phyloP scores from a whole-genome alignment of 2,888 invertebrate genomes.

The Choristoneura rosaceana region DNA sequence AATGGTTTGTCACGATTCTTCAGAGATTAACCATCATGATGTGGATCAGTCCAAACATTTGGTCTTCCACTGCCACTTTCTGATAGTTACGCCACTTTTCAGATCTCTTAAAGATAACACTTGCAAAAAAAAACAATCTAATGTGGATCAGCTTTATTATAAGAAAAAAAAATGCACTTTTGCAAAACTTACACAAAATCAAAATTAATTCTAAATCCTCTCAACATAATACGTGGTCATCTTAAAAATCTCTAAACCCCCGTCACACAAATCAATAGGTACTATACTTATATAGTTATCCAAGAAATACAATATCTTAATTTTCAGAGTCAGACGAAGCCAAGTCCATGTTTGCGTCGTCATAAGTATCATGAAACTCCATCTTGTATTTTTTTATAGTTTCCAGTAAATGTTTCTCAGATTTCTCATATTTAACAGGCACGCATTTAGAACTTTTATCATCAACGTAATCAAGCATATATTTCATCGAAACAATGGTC shows the following conservation, averaged over 20 bases:
- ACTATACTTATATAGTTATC: slow-evolving; percentile 36
- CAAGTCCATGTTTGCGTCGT: slow-evolving; percentile 75
- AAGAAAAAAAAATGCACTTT: slow-evolving; percentile 22
- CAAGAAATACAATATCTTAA: slow-evolving; percentile 53
- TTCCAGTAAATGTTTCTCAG: slow-evolving; percentile 54
- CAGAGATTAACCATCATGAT: neutral
- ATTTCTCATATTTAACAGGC: slow-evolving; percentile 54
- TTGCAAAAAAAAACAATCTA: neutral
- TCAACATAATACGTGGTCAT: neutral
- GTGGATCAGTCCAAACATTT: neutral
- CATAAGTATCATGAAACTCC: slow-evolving; percentile 68
- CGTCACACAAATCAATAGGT: neutral
- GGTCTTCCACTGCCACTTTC: neutral
- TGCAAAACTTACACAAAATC: slow-evolving; percentile 28
- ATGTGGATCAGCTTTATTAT: slow-evolving; percentile 20
- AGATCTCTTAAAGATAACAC: neutral
- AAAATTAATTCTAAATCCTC: slow-evolving; percentile 5
- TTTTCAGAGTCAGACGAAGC: slow-evolving; percentile 60
- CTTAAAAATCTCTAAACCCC: neutral
- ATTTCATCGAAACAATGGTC: slow-evolving; percentile 59
- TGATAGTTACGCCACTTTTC: neutral
- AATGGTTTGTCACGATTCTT: neutral
- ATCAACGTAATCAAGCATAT: slow-evolving; percentile 62
- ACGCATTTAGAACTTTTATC: slow-evolving; percentile 47
- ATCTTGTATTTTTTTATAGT: slow-evolving; percentile 59